These are phyloP conservation scores for Drosophila paramelanica DNA, from an alignment of 2,888 invertebrate genomes.

Conservation along the genomic window DNA sequence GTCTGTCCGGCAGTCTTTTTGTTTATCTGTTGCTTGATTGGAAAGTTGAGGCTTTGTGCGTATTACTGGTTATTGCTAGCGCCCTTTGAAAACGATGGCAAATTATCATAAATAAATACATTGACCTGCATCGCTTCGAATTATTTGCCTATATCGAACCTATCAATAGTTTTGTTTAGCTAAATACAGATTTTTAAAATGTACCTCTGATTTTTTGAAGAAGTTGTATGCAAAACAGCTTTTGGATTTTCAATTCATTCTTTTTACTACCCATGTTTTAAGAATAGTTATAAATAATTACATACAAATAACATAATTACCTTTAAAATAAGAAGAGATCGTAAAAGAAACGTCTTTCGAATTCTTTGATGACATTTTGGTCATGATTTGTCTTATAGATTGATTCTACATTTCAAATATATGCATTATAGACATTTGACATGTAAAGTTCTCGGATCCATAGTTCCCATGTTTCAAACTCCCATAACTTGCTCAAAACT, in stretches of 20 bases:
- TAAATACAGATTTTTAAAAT: background rate
- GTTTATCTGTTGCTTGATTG: slow-evolving; percentile 40
- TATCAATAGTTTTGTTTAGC: background rate
- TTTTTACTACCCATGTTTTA: no score
- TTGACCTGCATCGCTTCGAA: slow-evolving; percentile 61
- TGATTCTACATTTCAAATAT: no score
- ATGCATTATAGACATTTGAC: no score
- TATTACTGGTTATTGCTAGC: slow-evolving; percentile 19
- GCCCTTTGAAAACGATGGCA: slow-evolving; percentile 56
- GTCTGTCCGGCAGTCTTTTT: slow-evolving; percentile 1
- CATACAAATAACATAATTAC: background rate
- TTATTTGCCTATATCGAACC: slow-evolving; percentile 13
- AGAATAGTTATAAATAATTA: background rate
- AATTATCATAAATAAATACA: slow-evolving; percentile 67
- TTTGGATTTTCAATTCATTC: no score
- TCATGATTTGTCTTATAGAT: no score
- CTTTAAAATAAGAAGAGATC: background rate
- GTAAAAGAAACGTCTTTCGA: no score
- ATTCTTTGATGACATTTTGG: no score
- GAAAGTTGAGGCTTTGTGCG: slow-evolving; percentile 54
- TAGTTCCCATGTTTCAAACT: no score
- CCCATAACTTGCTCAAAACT: no score
- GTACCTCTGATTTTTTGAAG: background rate
- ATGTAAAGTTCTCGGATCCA: no score
- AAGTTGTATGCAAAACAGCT: background rate